Base-by-base conservation (phyloP, 2,113 vertebrate species). In the Elephas maximus region DNA sequence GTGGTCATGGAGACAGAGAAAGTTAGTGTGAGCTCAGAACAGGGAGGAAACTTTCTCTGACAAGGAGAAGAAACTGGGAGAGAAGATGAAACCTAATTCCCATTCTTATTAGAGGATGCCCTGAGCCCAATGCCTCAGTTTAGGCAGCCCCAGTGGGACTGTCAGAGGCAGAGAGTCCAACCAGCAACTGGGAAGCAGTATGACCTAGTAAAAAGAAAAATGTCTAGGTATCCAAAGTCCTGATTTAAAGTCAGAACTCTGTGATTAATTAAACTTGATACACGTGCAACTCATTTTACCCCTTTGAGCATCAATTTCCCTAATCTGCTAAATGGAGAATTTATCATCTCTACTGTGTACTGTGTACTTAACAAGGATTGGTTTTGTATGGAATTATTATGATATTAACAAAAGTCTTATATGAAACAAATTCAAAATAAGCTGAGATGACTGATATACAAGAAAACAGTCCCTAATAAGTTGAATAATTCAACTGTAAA, bases 401-500 rank as follows among this genome's bases (percentile, higher is more conserved):
- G 28, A 44, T 88, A 83, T 51, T 91, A 62, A 41, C 86, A 60
- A 57, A 94, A 71, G 21, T 41, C 37, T 82, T 91, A 90, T 44
- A 57, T 2, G 37, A 53, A 94, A 88, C 21, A 44, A 88, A 93
- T 71, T 15, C 28, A 86, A 93, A 95, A 57, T 76, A 85, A 92
- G 15, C 8, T 93, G 26, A 44, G n/a, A 80, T 81, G 10, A 83
- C 8, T 69, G 10, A 67, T 76, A 94, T 24, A 69, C 26, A 11
- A 82, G 18, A 44, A 63, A 84, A 85, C 30, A 78, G 10, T 37
- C 26, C 65, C 37, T 81, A 93, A 93, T 80, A 86, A 91, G 60
- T 80, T 90, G 51, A 94, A 74, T 6, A 86, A 91, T 94, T 96
- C 53, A 76, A 37, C 23, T 93, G 6, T 90, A 93, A 92, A 84